These are phyloP conservation scores for Heliconius sara DNA, from an alignment of 2,888 invertebrate species.

Conservation along the genomic window DNA sequence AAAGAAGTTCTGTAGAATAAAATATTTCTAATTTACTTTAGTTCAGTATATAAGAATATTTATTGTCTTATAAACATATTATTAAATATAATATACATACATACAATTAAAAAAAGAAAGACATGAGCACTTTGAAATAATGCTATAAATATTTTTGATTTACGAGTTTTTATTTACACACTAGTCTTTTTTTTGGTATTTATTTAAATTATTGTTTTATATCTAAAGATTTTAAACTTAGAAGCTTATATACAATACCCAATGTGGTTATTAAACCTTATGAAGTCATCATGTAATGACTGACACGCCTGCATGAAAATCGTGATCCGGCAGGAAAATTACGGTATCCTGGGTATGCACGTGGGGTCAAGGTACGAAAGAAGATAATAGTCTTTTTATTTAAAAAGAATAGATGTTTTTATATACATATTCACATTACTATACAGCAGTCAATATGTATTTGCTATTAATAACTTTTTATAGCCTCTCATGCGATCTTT, in stretches of 20 bases:
- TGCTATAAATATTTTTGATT: no score
- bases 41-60: no score
- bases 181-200: not conserved
- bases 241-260: not conserved
- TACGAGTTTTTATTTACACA: not conserved
- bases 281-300: slow-evolving; percentile 73
- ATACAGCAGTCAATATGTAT: not conserved
- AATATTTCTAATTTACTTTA: no score
- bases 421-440: not conserved
- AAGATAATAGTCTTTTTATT: slow-evolving; percentile 31
- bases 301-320: slow-evolving; percentile 68
- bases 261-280: slow-evolving; percentile 43
- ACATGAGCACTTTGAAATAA: no score
- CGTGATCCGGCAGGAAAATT: slow-evolving; percentile 72
- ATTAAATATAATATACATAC: no score
- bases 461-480: not conserved
- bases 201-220: not conserved
- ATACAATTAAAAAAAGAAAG: no score
- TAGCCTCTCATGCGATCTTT: not conserved
- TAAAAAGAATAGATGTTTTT: not conserved
- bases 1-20: not conserved
- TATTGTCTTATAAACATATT: no score
- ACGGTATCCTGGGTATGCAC: slow-evolving; percentile 59
- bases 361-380: slow-evolving; percentile 55
- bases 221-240: not conserved